Base-by-base conservation (phyloP, 2,113 vertebrate genomes). In the Mesoclemmys tuberculata region DNA sequence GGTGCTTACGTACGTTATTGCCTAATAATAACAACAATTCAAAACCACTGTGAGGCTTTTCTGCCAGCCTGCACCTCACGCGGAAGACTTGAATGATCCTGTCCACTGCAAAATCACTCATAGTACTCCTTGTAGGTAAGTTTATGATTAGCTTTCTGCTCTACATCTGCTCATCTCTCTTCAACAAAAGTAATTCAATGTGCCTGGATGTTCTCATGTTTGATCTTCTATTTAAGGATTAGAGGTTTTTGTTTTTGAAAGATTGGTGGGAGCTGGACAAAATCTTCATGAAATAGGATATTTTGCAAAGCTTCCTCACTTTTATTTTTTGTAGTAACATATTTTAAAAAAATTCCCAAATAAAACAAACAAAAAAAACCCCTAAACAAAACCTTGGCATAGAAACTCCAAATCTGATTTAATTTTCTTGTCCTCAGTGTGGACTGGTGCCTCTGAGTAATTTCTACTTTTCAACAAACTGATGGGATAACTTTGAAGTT, bases 21-120 rank as follows among this genome's bases (percentile, higher is more conserved):
- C 84, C 92, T 95, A 91, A 90, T 95, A 97, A 96, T 48, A 93
- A 51, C 44, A 80, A 46, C 89, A 85, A 21, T 89, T 96, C 44
- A 48, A 82, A 90, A 86, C 78, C 87, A 74, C 83, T 1, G 1
- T 48, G 77, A 81, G 74, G 80, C 87, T 71, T 80, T 93, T 85
- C 38, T 68, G 87, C 85, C 38, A 88, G 55, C 84, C 90, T 95
- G 88, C 41, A 91, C 81, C 85, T 94, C 38, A 27, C 75, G 55
- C 0, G 22, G 92, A 55, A 84, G 81, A 79, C 79, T 89, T 88
- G 84, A 95, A 90, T 56, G 80, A 84, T 46, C 46, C 52, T 44
- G 88, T 58, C 94, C 35, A 21, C 68, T 91, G 77, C 46, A 85
- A 48, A 90, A 75, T 83, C 7, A 1, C 64, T 90, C 82, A 44